Evolutionary conservation across 2,113 vertebrate genomes (phyloP).

Genomic region (Phaethornis superciliosus): DNA sequence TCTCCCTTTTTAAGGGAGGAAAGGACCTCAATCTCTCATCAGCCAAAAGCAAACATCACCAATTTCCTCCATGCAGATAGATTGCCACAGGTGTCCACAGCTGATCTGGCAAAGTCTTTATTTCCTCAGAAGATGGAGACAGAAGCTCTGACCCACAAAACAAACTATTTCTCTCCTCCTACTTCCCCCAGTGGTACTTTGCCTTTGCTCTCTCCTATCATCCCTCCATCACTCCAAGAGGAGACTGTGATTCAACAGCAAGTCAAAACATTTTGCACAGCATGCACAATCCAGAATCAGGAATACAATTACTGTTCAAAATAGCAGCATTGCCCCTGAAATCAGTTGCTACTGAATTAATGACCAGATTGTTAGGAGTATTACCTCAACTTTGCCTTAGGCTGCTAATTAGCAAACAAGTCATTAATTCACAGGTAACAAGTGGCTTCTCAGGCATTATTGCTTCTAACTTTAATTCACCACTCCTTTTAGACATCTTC

Average conservation of each 20-base stretch:
- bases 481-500: constrained; percentile 20
- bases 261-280: not conserved
- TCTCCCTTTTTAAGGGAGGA: not conserved
- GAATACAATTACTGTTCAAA: constrained; percentile 61
- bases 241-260: not conserved
- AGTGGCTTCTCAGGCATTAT: constrained; percentile 66
- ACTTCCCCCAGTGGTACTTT: not conserved
- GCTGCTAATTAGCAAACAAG: constrained; percentile 72
- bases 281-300: not conserved
- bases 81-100: not conserved
- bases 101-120: not conserved
- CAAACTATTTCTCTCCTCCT: not conserved
- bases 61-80: not conserved
- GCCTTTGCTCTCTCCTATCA: not conserved
- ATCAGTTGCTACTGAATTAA: constrained; percentile 64
- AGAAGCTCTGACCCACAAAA: not conserved
- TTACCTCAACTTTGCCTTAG: constrained; percentile 57
- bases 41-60: not conserved
- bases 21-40: not conserved
- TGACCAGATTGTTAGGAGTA: constrained; percentile 53
- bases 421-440: constrained; percentile 68
- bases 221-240: not conserved
- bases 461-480: constrained; percentile 56
- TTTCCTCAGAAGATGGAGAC: not conserved
- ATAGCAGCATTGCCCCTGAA: constrained; percentile 63